Conservation (phyloP, 2,888 invertebrate species). For the Chelonus formosanus region DNA sequence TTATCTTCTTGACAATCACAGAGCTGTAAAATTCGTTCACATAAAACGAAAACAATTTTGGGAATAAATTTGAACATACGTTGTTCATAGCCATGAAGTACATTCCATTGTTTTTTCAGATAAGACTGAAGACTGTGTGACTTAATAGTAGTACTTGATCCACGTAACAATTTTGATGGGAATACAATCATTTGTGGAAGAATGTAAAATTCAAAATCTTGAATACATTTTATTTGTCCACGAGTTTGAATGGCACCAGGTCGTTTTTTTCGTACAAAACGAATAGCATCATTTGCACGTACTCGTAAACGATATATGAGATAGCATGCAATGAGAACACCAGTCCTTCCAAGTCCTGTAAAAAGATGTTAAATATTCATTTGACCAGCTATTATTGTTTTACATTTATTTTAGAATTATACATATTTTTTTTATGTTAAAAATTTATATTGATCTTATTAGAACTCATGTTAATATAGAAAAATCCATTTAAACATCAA, state of each 20-base stretch:
- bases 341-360: conserved; percentile 82
- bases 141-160: conserved; percentile 66
- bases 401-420: no score
- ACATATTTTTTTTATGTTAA: no score
- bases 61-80: conserved; percentile 79
- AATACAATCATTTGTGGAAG: conserved; percentile 80
- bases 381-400: no score
- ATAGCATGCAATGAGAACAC: conserved; percentile 87
- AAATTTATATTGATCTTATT: no score
- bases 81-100: conserved; percentile 82
- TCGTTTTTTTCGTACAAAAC: conserved; percentile 78
- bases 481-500: no score
- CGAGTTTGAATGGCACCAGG: conserved; percentile 84
- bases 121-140: conserved; percentile 72
- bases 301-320: conserved; percentile 82
- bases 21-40: conserved; percentile 78
- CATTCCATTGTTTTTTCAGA: conserved; percentile 75
- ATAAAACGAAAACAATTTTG: conserved; percentile 82
- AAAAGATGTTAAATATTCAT: conserved; percentile 26
- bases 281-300: conserved; percentile 81
- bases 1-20: conserved; percentile 72
- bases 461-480: no score
- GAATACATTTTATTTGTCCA: conserved; percentile 82
- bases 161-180: conserved; percentile 66
- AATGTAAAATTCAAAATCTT: conserved; percentile 83